These are phyloP conservation scores for Tinamus major DNA, from an alignment of 2,797 vertebrate genomes.

Conservation along the genomic window DNA sequence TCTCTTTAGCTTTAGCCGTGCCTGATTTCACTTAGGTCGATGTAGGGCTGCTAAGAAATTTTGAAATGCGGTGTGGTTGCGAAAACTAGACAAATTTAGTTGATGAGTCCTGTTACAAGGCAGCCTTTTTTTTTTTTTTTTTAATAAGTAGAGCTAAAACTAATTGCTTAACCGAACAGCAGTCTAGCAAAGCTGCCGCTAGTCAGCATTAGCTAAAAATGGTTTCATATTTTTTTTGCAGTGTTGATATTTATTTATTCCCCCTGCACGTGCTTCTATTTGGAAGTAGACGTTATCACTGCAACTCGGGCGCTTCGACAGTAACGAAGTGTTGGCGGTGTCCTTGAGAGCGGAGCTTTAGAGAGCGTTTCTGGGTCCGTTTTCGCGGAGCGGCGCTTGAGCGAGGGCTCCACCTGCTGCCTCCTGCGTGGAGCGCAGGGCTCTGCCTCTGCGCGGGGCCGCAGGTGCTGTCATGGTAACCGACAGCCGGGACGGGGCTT, in stretches of 20 bases:
- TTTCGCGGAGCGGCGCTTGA: fast-evolving
- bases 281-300: not conserved
- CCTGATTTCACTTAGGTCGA: not conserved
- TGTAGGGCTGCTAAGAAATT: not conserved
- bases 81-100: not conserved
- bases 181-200: too few species aligned
- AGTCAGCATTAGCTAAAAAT: too few species aligned
- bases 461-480: not conserved
- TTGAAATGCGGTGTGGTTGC: not conserved
- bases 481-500: fast-evolving
- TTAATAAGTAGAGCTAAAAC: too few species aligned
- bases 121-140: too few species aligned
- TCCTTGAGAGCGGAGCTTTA: fast-evolving
- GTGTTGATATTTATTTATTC: not conserved
- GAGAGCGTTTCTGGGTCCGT: fast-evolving
- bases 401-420: conserved; percentile 10
- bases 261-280: not conserved
- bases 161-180: too few species aligned
- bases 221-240: not conserved
- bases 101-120: too few species aligned
- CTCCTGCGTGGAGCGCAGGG: fast-evolving
- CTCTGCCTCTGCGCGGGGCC: not conserved
- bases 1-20: not conserved
- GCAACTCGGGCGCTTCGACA: not conserved
- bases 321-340: fast-evolving